Base-by-base conservation (phyloP, 1,140 invertebrate genomes). In the Pseudoatta argentina region DNA sequence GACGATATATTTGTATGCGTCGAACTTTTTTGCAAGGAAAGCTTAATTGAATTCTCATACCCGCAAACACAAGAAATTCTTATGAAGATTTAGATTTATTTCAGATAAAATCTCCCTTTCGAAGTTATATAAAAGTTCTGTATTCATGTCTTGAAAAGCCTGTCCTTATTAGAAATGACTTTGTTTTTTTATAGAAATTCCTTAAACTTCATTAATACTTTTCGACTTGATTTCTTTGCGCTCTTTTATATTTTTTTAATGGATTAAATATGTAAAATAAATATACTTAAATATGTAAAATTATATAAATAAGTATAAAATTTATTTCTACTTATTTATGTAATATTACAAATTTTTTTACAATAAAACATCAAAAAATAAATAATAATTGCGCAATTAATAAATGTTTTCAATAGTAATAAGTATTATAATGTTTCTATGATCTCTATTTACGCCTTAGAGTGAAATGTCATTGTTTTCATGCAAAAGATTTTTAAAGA, bases 11-110 rank as follows among this genome's bases (percentile, higher is more conserved):
- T 69, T 30, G 30, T 44, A 34, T n/a, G n/a, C 21, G 48, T 67
- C 16, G 18, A 81, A 81, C 34, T 71, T 81, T 81, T 4, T 81
- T 4, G 78, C 18, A 16, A 18, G 18, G 6, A 2, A 1, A n/a
- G 10, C 51, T 81, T 81, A 81, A 81, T 81, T 81, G 78, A 81
- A 71, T 81, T 81, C 78, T 51, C 66, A 39, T 81, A 66, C 59
- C 51, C 53, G 21, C 21, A 53, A 81, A 81, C 59, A 39, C 18
- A 77, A 71, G 53, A 81, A 71, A 71, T 69, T 81, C 51, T 27
- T 30, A 30, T 57, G 34, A 71, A 21, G 51, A 48, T 24, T 55
- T 4, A 14, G 30, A 6, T 55, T 55, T 5, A 34, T 48, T 71
- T 71, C 34, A 10, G 5, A 3, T 16, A 6, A 48, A 57, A 44